phyloP scores from a whole-genome alignment of 2,888 invertebrate genomes.

The Hypomecis atomaria region DNA sequence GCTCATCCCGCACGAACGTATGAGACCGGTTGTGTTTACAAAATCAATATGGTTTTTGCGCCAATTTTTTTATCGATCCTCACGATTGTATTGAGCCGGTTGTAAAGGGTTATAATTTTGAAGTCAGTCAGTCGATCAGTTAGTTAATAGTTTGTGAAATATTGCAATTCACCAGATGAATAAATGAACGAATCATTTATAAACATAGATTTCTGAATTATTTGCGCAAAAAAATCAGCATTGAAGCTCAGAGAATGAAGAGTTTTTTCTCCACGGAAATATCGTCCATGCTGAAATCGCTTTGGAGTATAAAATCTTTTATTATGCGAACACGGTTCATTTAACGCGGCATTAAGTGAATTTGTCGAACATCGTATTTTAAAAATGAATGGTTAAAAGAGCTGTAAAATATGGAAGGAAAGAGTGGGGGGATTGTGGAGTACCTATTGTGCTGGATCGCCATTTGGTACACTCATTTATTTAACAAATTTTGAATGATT shows the following conservation, averaged over 20 bases:
- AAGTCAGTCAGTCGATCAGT: too few species aligned
- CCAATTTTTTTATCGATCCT: too few species aligned
- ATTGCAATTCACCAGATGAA: too few species aligned
- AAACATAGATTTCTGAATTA: constrained; percentile 48
- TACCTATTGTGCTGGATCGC: constrained; percentile 59
- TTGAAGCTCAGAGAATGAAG: constrained; percentile 61
- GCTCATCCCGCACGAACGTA: too few species aligned
- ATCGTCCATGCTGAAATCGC: constrained; percentile 77
- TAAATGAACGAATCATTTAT: too few species aligned
- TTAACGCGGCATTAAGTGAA: constrained; percentile 83
- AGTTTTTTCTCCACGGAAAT: constrained; percentile 71
- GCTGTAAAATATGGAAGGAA: constrained; percentile 64
- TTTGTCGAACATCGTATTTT: constrained; percentile 82
- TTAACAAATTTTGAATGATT: too few species aligned
- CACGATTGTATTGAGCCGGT: too few species aligned
- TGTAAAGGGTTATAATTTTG: too few species aligned
- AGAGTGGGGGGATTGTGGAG: constrained; percentile 53
- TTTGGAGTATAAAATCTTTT: constrained; percentile 82
- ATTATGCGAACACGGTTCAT: constrained; percentile 82
- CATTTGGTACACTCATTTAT: constrained; percentile 55
- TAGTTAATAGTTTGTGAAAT: too few species aligned
- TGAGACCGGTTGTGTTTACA: too few species aligned
- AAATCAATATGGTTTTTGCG: too few species aligned
- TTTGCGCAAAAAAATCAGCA: constrained; percentile 67
- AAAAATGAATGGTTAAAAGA: constrained; percentile 77